Percentiles rank a stretch among this genome's conserved stretches.
Evolutionary conservation across 2,888 invertebrate genomes (phyloP).

Genomic region (Halictus quadricinctus): DNA sequence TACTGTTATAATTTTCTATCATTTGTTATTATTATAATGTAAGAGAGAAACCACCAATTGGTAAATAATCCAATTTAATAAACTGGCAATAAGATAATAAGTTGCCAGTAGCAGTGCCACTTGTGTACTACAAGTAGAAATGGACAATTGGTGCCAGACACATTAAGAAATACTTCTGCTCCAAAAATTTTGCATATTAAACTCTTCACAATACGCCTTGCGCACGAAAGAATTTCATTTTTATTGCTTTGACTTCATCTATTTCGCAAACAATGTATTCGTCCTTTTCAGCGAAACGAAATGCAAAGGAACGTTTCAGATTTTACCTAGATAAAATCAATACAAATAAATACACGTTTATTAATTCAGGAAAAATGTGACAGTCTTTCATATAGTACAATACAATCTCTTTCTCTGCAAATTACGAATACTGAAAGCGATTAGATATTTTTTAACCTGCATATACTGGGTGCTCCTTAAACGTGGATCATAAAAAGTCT

Average conservation of each 20-base stretch:
- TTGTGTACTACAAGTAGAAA: not conserved
- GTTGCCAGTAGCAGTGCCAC: not conserved
- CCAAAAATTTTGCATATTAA: not conserved
- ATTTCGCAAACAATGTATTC: not conserved
- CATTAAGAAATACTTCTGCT: not conserved
- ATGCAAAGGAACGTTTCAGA: not conserved
- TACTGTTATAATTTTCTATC: not conserved
- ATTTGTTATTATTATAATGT: not conserved
- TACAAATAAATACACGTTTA: not conserved
- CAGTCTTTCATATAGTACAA: not conserved
- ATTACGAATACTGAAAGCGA: not conserved
- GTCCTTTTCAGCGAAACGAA: not conserved
- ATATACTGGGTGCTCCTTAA: not conserved
- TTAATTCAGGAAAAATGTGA: not conserved
- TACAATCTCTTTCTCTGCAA: not conserved
- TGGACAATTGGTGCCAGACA: not conserved
- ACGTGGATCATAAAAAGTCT: not conserved
- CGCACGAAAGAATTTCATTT: not conserved
- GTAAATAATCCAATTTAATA: not conserved
- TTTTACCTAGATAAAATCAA: not conserved
- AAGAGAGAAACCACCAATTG: not conserved
- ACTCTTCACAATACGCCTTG: not conserved
- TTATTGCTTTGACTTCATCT: not conserved
- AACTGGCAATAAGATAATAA: too few species aligned
- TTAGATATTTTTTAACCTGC: not conserved